Conservation (phyloP, 2,797 vertebrate genomes). For the Urosaurus nigricauda region DNA sequence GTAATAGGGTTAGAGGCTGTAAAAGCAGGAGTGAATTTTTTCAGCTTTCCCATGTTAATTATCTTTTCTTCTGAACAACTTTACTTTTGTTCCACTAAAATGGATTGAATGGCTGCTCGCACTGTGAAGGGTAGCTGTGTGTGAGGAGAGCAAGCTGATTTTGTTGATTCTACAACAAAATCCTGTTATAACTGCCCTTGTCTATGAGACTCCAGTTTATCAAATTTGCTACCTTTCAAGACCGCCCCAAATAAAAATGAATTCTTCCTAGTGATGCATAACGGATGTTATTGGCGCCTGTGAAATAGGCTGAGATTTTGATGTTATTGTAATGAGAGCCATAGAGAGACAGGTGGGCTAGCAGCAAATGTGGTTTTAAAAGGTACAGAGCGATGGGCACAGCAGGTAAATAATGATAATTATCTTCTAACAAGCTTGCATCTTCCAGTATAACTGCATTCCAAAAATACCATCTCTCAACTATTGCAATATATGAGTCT, state of each 20-base stretch:
- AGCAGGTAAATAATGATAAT: conserved; percentile 74
- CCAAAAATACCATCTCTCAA: conserved; percentile 34
- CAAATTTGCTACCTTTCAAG: background rate
- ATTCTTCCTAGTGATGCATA: conserved; percentile 3
- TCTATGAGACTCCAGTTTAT: background rate
- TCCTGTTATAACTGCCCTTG: background rate
- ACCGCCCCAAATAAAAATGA: background rate
- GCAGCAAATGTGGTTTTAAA: conserved; percentile 50
- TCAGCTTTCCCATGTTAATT: conserved; percentile 65
- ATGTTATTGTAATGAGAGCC: background rate
- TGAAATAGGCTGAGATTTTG: conserved; percentile 36
- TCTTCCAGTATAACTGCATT: conserved; percentile 47
- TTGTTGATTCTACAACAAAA: background rate
- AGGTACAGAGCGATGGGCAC: conserved; percentile 57
- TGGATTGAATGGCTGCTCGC: background rate
- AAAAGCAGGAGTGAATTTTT: conserved; percentile 56
- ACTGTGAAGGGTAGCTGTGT: conserved; percentile 18
- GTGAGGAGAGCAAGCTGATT: background rate
- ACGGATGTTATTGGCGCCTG: background rate
- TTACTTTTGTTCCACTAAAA: background rate
- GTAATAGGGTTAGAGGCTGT: conserved; percentile 73
- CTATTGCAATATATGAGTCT: background rate
- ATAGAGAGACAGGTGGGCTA: conserved; percentile 58
- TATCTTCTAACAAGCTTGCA: conserved; percentile 66
- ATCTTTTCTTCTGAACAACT: conserved; percentile 41